Evolutionary conservation across 2,113 vertebrate species (phyloP).

Genomic region (Australoheros scitulus): DNA sequence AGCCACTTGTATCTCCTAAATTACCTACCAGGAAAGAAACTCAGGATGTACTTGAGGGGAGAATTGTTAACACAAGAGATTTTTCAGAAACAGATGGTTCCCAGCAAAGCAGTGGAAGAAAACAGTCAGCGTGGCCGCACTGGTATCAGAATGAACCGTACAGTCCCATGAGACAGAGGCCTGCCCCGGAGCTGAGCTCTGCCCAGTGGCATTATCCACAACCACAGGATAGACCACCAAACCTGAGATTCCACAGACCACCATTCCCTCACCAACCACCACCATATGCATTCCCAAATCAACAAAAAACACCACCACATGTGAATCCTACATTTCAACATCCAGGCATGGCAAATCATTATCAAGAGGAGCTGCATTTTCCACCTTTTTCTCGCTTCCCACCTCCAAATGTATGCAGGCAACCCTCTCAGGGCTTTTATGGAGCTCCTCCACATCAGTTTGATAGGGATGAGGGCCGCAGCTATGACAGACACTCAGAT

Average conservation of each 20-base stretch:
- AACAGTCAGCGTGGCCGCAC: slow-evolving; percentile 19
- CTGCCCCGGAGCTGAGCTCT: not conserved
- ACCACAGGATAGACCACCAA: slow-evolving; percentile 1
- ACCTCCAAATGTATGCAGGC: slow-evolving; percentile 1
- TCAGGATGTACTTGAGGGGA: not conserved
- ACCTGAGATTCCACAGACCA: slow-evolving; percentile 32
- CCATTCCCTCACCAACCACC: slow-evolving; percentile 24
- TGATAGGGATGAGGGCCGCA: not conserved
- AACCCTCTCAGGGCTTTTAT: slow-evolving; percentile 15
- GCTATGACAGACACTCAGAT: not conserved
- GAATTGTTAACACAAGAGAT: not conserved
- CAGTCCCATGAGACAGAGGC: slow-evolving; percentile 30
- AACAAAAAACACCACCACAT: slow-evolving; percentile 4
- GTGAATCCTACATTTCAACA: not conserved
- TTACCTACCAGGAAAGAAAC: not conserved
- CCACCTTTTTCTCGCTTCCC: not conserved
- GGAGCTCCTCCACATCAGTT: not conserved
- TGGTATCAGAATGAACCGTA: slow-evolving; percentile 64
- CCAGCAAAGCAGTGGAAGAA: slow-evolving; percentile 3
- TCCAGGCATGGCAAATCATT: not conserved
- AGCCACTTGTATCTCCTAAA: not conserved
- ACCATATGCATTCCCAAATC: slow-evolving; percentile 27
- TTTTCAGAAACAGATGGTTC: not conserved
- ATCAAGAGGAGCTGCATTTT: not conserved
- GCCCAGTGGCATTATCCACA: slow-evolving; percentile 35